A percentile compares a stretch with the other conserved stretches of the same genome.
These are phyloP conservation scores for Huso huso DNA, from an alignment of 2,797 vertebrate genomes.

Conservation along the genomic window DNA sequence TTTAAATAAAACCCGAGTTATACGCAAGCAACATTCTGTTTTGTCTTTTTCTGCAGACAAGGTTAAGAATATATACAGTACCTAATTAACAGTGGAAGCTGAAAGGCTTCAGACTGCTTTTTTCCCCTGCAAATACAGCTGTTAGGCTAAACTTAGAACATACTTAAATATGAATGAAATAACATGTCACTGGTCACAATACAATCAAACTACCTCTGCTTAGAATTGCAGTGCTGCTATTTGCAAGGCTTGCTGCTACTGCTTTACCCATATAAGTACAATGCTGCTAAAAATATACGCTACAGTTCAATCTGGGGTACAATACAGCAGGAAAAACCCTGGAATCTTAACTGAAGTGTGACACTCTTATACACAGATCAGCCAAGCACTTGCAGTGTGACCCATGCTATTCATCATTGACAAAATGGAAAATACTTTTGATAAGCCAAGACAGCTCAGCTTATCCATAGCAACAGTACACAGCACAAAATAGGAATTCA, in stretches of 20 bases:
- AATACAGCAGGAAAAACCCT: neutral
- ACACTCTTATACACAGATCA: slow-evolving; percentile 33
- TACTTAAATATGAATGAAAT: neutral
- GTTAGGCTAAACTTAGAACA: neutral
- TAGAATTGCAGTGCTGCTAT: neutral
- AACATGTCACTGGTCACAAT: neutral
- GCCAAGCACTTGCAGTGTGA: slow-evolving; percentile 43
- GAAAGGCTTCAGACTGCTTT: no score
- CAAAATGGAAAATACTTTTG: slow-evolving; percentile 57
- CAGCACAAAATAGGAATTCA: slow-evolving; percentile 9
- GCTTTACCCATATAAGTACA: neutral
- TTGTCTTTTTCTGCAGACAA: no score
- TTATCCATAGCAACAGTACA: slow-evolving; percentile 25
- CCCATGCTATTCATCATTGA: slow-evolving; percentile 48
- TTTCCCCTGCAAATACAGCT: no score
- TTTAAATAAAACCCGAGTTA: neutral
- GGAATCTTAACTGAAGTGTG: slow-evolving; percentile 27
- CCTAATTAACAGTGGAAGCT: no score
- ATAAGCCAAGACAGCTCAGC: slow-evolving; percentile 52
- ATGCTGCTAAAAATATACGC: slow-evolving; percentile 1
- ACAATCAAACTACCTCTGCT: neutral
- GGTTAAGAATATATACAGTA: no score
- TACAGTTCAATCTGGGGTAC: neutral
- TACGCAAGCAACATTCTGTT: no score
- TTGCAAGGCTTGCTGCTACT: neutral